Percentiles rank a stretch among this genome's conserved stretches.
These are phyloP conservation scores for Enhydra lutris DNA, from an alignment of 2,113 vertebrate genomes.

Conservation along the genomic window DNA sequence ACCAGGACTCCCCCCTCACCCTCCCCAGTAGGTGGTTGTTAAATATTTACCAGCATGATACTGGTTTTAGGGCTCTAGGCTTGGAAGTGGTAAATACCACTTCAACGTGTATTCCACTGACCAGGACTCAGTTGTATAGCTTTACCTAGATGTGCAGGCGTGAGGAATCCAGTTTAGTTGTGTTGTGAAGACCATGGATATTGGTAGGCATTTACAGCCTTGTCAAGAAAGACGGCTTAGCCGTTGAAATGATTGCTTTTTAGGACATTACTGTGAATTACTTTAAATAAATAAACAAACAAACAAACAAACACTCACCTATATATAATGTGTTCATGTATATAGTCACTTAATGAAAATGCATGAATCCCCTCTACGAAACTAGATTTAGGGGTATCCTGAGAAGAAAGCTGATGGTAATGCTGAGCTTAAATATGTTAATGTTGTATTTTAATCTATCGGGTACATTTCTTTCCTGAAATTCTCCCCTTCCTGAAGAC, in stretches of 20 bases:
- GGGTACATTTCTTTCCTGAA: slow-evolving; percentile 7
- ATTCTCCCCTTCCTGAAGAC: slow-evolving; percentile 12
- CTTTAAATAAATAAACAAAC: background rate
- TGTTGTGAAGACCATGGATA: background rate
- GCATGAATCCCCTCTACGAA: background rate
- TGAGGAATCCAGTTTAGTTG: background rate
- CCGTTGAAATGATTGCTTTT: background rate
- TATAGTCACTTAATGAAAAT: background rate
- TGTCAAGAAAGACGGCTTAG: background rate
- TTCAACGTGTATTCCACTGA: background rate
- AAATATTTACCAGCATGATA: background rate
- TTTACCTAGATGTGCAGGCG: background rate
- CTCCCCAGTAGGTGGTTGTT: background rate
- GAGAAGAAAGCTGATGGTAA: background rate
- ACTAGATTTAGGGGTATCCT: background rate
- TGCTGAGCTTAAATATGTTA: background rate
- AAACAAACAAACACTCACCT: background rate
- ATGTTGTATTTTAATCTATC: slow-evolving; percentile 62
- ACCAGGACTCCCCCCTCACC: background rate
- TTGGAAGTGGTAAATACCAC: background rate
- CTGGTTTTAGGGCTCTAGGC: background rate
- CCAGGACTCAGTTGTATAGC: background rate
- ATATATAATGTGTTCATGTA: background rate
- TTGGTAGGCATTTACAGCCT: background rate
- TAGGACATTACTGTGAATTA: slow-evolving; percentile 6